phyloP scores from a whole-genome alignment of 2,888 invertebrate genomes.

The Neoascia interrupta region DNA sequence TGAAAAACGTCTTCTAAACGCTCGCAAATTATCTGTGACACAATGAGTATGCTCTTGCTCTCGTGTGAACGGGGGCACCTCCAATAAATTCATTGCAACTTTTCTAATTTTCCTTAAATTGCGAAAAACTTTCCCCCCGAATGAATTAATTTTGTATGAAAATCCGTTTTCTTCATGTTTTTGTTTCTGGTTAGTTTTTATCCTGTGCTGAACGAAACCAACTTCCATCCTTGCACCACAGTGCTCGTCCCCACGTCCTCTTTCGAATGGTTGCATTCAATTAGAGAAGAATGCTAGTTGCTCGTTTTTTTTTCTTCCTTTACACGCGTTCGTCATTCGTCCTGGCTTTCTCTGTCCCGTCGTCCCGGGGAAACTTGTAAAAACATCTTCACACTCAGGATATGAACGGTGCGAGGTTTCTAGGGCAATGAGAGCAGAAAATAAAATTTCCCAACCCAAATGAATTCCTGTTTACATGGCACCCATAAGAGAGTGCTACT shows the following conservation, averaged over 20 bases:
- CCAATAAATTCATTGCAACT: constrained; percentile 64
- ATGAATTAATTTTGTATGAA: constrained; percentile 63
- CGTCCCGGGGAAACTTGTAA: constrained; percentile 17
- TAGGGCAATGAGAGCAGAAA: not conserved
- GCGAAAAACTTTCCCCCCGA: constrained; percentile 58
- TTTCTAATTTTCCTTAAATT: constrained; percentile 68
- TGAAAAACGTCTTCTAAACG: too few species aligned
- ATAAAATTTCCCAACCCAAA: constrained; percentile 1
- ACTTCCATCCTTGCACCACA: not conserved
- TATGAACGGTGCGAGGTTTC: constrained; percentile 10
- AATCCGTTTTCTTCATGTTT: constrained; percentile 54
- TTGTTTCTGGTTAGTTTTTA: constrained; percentile 16
- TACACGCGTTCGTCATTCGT: too few species aligned
- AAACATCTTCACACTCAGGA: constrained; percentile 24
- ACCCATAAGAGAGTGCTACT: constrained; percentile 29
- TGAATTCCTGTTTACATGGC: constrained; percentile 48
- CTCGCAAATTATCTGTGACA: too few species aligned
- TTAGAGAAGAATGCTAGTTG: constrained; percentile 52
- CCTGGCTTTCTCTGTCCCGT: not conserved
- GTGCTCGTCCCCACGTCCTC: not conserved
- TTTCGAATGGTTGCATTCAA: constrained; percentile 57
- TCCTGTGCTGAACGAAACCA: not conserved
- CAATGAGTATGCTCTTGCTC: too few species aligned
- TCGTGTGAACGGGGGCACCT: too few species aligned
- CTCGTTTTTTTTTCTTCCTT: constrained; percentile 20